These are phyloP conservation scores for Tetranychus piercei DNA, from an alignment of 2,888 invertebrate species.

Conservation along the genomic window DNA sequence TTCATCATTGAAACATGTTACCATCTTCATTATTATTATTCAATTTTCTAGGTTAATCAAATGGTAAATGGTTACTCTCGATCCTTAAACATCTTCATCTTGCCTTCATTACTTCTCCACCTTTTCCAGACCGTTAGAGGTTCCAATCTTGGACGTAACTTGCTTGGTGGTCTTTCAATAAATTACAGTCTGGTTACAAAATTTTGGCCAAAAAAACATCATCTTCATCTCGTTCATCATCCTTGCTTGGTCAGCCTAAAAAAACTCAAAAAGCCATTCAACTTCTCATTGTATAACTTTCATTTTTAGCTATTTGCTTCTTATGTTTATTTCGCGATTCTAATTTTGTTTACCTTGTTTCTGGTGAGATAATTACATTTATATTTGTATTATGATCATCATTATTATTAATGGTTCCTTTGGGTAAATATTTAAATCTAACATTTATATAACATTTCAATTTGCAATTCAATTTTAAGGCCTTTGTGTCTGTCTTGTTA, in stretches of 20 bases:
- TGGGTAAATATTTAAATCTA: not conserved
- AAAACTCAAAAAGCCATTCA: not conserved
- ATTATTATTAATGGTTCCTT: not conserved
- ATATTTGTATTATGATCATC: not conserved
- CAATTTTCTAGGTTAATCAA: not conserved
- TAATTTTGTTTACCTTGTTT: not conserved
- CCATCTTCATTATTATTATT: not conserved
- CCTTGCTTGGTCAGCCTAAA: not conserved
- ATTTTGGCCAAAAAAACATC: not conserved
- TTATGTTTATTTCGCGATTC: not conserved
- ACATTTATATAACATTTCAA: not conserved
- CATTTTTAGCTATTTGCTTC: not conserved
- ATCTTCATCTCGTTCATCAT: not conserved
- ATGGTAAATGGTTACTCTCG: not conserved
- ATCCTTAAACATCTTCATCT: not conserved
- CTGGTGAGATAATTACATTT: not conserved
- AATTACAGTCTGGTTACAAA: constrained; percentile 1
- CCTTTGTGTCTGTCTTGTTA: not conserved
- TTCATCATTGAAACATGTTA: not conserved
- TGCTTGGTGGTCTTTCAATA: not conserved
- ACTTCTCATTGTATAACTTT: not conserved
- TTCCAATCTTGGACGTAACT: not conserved
- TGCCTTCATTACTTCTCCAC: not conserved
- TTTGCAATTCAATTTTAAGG: not conserved
- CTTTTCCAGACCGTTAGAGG: not conserved